Evolutionary conservation across 2,888 invertebrate species (phyloP).

Genomic region (Scaeva pyrastri): DNA sequence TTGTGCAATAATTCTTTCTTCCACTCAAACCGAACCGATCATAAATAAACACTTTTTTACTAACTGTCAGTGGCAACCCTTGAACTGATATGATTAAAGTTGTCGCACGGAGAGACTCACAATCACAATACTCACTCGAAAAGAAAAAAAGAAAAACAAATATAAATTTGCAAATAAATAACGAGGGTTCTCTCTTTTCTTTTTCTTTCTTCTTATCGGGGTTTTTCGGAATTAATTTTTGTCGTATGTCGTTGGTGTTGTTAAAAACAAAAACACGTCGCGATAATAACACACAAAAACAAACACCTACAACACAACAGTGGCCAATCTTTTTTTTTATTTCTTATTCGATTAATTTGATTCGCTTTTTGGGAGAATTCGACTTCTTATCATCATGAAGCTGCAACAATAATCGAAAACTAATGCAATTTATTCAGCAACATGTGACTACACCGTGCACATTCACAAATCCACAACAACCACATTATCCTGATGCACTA

Average conservation of each 20-base stretch:
- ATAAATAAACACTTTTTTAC: neutral
- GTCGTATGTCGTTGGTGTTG: too few relatives aligned
- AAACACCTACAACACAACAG: slow-evolving; percentile 6
- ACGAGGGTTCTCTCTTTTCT: slow-evolving; percentile 15
- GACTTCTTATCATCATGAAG: slow-evolving; percentile 12
- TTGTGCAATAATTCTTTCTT: neutral
- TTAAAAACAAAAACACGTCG: slow-evolving; percentile 52
- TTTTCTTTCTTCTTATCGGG: slow-evolving; percentile 7
- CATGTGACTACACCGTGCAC: slow-evolving; percentile 37
- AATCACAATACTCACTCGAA: slow-evolving; percentile 3
- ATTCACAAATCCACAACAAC: too few relatives aligned
- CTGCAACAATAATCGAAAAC: slow-evolving; percentile 30
- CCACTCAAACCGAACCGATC: neutral
- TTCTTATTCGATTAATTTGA: slow-evolving; percentile 21
- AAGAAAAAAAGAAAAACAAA: too few relatives aligned
- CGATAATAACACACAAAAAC: slow-evolving; percentile 9
- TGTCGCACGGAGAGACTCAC: neutral
- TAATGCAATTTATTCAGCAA: slow-evolving; percentile 26
- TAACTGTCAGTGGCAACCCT: neutral
- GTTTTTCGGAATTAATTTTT: slow-evolving; percentile 2
- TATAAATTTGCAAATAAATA: slow-evolving; percentile 45
- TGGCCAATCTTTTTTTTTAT: slow-evolving; percentile 3
- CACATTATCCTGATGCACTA: slow-evolving; percentile 11
- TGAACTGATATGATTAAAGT: slow-evolving; percentile 10
- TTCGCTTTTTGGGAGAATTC: neutral